Conservation (phyloP, 2,797 vertebrate genomes). For the Alosa sapidissima region DNA sequence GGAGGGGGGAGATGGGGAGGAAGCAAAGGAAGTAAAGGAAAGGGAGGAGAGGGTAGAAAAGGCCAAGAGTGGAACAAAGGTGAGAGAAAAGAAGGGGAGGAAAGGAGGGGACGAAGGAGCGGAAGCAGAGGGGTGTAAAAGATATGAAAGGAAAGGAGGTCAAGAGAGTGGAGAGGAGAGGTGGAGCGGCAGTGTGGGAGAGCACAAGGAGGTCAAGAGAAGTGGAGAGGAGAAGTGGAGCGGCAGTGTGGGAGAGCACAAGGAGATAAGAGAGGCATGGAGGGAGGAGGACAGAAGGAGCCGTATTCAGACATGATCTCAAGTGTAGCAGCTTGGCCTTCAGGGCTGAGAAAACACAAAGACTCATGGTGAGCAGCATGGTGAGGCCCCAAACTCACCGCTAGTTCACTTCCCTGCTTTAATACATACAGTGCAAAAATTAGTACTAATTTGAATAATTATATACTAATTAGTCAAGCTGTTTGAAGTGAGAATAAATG, state of each 20-base stretch:
- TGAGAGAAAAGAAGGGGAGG: neutral
- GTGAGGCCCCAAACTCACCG: neutral
- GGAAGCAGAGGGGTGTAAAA: neutral
- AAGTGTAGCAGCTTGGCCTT: neutral
- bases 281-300: neutral
- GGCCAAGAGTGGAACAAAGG: neutral
- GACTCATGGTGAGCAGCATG: neutral
- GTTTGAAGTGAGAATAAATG: too few species aligned
- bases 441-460: neutral
- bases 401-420: neutral
- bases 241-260: too few species aligned
- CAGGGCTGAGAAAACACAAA: neutral
- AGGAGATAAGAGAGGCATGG: too few species aligned
- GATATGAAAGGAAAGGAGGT: too few species aligned
- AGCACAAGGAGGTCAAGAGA: too few species aligned
- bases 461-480: too few species aligned
- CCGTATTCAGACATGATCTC: neutral
- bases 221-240: too few species aligned
- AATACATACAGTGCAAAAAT: neutral
- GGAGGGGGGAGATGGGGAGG: too few species aligned
- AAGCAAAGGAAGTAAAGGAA: too few species aligned
- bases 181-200: too few species aligned
- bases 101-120: neutral
- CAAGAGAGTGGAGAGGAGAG: too few species aligned
- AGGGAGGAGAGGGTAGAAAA: neutral